Evolutionary conservation across 2,797 vertebrate species (phyloP).

Genomic region (Hyperoplus lanceolatus): DNA sequence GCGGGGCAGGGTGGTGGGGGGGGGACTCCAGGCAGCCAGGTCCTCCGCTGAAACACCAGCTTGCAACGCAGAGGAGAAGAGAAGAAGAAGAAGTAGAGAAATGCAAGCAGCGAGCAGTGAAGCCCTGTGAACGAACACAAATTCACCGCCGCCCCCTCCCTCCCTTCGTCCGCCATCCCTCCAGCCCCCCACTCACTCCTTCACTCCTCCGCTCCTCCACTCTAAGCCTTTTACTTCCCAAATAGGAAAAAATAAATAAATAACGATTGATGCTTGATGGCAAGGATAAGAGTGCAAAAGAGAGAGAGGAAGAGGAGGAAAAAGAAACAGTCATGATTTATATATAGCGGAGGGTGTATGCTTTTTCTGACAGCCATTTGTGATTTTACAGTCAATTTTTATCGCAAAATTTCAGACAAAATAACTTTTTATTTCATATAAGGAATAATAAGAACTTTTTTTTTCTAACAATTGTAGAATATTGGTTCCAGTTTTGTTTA

Average conservation of each 20-base stretch:
- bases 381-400: constrained; percentile 64
- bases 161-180: constrained; percentile 30
- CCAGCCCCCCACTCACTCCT: constrained; percentile 37
- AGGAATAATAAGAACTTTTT: constrained; percentile 47
- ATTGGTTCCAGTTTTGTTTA: constrained; percentile 40
- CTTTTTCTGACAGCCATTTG: constrained; percentile 63
- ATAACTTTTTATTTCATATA: constrained; percentile 46
- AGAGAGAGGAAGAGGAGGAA: constrained; percentile 70
- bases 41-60: constrained; percentile 84
- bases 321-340: constrained; percentile 79
- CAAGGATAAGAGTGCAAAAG: constrained; percentile 79
- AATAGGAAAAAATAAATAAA: constrained; percentile 82
- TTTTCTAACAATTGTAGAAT: constrained; percentile 36
- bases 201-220: constrained; percentile 68
- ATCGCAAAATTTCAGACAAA: constrained; percentile 53
- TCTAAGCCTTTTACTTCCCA: constrained; percentile 72
- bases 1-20: constrained; percentile 55
- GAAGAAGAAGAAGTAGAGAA: constrained; percentile 55
- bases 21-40: constrained; percentile 82
- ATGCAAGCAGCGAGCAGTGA: constrained; percentile 51
- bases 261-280: constrained; percentile 80
- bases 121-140: constrained; percentile 79
- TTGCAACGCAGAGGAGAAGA: constrained; percentile 72
- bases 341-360: constrained; percentile 58
- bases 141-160: constrained; percentile 50